phyloP scores from a whole-genome alignment of 2,888 invertebrate genomes.

The Lycaena phlaeas region DNA sequence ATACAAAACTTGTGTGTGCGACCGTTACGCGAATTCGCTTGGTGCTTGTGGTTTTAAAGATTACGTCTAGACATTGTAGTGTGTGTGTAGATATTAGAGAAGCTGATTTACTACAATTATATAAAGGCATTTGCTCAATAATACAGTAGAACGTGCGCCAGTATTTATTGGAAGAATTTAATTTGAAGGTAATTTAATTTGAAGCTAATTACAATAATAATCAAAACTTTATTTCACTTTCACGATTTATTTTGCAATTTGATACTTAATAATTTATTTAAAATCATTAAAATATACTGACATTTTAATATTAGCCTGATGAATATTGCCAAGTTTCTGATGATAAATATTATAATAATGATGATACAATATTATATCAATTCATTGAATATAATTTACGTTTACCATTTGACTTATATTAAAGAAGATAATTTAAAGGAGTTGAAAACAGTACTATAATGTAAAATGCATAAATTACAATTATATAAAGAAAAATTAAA shows the following conservation, averaged over 20 bases:
- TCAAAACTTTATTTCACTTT: not conserved
- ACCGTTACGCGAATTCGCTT: not conserved
- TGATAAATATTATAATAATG: too few relatives aligned
- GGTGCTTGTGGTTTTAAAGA: constrained; percentile 11
- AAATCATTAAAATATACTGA: not conserved
- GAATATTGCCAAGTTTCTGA: too few relatives aligned
- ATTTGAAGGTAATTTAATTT: not conserved
- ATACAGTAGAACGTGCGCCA: not conserved
- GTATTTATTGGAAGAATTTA: not conserved
- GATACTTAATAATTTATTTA: not conserved
- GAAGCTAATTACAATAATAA: not conserved
- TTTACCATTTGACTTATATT: too few relatives aligned
- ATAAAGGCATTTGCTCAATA: too few relatives aligned
- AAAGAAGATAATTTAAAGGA: too few relatives aligned
- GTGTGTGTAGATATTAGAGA: not conserved
- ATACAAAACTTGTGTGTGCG: constrained; percentile 2
- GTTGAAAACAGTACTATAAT: too few relatives aligned
- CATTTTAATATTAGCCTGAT: too few relatives aligned
- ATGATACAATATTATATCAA: too few relatives aligned
- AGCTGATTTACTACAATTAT: too few relatives aligned
- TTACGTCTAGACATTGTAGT: not conserved
- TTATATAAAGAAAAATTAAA: not conserved
- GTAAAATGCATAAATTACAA: not conserved
- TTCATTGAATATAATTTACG: too few relatives aligned
- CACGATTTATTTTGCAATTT: not conserved